Evolutionary conservation across 2,797 vertebrate genomes (phyloP).

Genomic region (Pyrocephalus nanus): DNA sequence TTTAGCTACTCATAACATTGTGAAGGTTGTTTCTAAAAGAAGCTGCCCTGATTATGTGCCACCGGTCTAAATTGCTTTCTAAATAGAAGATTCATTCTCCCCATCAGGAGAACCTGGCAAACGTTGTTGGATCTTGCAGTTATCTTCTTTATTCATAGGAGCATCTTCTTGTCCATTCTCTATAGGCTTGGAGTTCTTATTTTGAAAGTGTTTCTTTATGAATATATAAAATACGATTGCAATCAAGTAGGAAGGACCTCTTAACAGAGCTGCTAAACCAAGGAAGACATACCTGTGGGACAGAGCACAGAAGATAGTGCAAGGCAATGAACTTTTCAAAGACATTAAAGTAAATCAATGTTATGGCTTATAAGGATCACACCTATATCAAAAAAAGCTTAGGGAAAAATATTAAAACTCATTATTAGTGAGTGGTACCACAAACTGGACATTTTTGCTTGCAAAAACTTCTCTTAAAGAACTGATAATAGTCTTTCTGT

Average conservation of each 20-base stretch:
- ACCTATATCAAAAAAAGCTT: background rate
- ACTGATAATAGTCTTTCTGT: background rate
- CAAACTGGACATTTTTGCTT: background rate
- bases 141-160: constrained; percentile 17
- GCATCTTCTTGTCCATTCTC: constrained; percentile 37
- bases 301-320: background rate
- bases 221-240: background rate
- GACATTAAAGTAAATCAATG: background rate
- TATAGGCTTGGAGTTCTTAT: background rate
- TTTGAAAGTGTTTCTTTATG: constrained; percentile 43
- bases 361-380: background rate
- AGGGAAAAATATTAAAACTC: background rate
- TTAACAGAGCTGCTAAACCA: constrained; percentile 28
- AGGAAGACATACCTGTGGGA: constrained; percentile 53
- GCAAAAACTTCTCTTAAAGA: background rate
- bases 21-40: background rate
- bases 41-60: background rate
- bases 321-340: background rate
- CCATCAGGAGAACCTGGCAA: background rate
- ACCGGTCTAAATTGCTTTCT: background rate
- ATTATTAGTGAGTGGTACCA: background rate
- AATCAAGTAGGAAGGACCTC: constrained; percentile 40
- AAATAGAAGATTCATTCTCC: constrained; percentile 55
- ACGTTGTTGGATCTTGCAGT: background rate
- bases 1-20: background rate